Percentiles rank a stretch among this genome's conserved stretches.
Conservation (phyloP, 2,797 vertebrate species). For the Tapera naevia region DNA sequence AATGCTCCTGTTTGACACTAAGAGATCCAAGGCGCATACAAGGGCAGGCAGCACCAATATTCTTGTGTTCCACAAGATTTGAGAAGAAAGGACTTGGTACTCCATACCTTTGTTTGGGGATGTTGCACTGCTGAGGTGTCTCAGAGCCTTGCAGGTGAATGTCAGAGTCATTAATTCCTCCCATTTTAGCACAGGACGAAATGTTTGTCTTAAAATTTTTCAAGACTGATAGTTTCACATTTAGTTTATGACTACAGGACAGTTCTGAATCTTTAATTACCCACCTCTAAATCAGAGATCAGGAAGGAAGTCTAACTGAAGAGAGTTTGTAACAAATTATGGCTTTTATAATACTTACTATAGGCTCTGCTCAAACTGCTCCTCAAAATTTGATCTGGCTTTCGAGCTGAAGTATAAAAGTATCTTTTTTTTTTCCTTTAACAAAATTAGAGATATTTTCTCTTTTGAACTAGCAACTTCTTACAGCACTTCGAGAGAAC, state of each 20-base stretch:
- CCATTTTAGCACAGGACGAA: not conserved
- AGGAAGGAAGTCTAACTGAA: not conserved
- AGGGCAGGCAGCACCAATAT: not conserved
- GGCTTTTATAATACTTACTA: not conserved
- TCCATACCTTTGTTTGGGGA: not conserved
- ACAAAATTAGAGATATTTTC: not conserved
- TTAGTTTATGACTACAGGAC: not conserved
- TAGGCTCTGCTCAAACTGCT: not conserved
- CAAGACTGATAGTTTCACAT: not conserved
- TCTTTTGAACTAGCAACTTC: not conserved
- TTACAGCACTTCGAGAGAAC: accelerated
- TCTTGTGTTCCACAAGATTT: not conserved
- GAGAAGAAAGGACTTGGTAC: not conserved
- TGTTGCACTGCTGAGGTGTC: not conserved
- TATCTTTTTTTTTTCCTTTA: not conserved
- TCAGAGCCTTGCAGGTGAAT: not conserved
- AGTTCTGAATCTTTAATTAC: not conserved
- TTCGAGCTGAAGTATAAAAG: not conserved
- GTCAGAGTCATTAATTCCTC: not conserved
- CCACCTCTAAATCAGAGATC: not conserved
- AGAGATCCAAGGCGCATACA: not conserved
- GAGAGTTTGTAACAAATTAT: not conserved
- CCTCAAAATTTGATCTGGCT: not conserved
- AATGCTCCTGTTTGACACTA: not conserved
- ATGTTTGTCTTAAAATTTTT: not conserved